A percentile compares a stretch with the other conserved stretches of the same genome.
Evolutionary conservation across 2,888 invertebrate species (phyloP).

Genomic region (Aelia acuminata): DNA sequence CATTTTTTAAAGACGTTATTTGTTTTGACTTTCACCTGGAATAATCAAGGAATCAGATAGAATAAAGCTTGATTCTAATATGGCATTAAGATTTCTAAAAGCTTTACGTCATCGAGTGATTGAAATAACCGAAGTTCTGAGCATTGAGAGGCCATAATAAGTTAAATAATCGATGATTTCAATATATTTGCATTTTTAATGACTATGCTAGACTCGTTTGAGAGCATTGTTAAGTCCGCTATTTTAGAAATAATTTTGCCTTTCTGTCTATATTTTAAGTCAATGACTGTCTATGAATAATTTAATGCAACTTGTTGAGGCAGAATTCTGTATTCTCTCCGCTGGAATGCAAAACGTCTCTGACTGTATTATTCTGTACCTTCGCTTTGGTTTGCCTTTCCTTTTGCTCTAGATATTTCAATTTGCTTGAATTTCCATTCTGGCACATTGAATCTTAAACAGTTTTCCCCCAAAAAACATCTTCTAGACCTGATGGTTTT

Average conservation of each 20-base stretch:
- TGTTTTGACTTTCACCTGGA: no score
- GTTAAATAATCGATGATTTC: no score
- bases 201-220: background rate
- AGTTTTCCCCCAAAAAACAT: background rate
- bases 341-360: background rate
- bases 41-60: no score
- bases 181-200: background rate
- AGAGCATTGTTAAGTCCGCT: background rate
- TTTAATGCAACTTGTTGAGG: background rate
- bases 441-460: background rate
- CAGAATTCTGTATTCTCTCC: background rate
- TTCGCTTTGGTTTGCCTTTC: slow-evolving; percentile 1
- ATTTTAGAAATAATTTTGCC: background rate
- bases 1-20: no score
- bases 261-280: background rate
- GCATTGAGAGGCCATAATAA: no score
- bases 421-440: slow-evolving; percentile 18
- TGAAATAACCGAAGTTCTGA: no score
- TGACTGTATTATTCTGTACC: background rate
- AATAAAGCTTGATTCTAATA: no score
- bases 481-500: background rate
- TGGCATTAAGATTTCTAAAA: no score
- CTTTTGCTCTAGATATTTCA: slow-evolving; percentile 14
- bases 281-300: background rate
- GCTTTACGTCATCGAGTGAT: no score